These are phyloP conservation scores for Drosophila anceps DNA, from an alignment of 2,888 invertebrate genomes.

Conservation along the genomic window DNA sequence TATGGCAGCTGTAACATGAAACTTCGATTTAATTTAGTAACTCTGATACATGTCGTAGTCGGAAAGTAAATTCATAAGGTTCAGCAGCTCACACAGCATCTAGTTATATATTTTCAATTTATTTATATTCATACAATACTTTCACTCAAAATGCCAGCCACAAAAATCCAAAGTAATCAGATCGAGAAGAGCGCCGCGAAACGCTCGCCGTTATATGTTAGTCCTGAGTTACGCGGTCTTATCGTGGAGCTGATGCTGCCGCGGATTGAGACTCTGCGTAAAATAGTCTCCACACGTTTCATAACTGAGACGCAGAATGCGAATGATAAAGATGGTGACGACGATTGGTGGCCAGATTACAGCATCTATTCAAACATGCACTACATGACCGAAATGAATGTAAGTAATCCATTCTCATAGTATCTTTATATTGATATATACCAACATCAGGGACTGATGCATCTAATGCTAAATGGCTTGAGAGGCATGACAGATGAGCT, in stretches of 20 bases:
- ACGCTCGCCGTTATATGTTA: neutral
- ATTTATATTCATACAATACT: neutral
- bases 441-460: slow-evolving; percentile 24
- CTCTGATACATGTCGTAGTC: neutral
- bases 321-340: neutral
- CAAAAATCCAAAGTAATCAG: slow-evolving; percentile 19
- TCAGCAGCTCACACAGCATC: neutral
- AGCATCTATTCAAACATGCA: slow-evolving; percentile 21
- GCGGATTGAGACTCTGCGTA: slow-evolving; percentile 14
- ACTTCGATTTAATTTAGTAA: neutral
- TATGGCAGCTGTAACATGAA: neutral
- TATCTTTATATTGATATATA: no score
- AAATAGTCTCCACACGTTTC: slow-evolving; percentile 31
- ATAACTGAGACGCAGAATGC: slow-evolving; percentile 12
- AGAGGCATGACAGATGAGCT: slow-evolving; percentile 28
- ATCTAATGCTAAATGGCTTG: slow-evolving; percentile 12
- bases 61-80: neutral
- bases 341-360: slow-evolving; percentile 59
- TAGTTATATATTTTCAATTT: neutral
- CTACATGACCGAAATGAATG: slow-evolving; percentile 56
- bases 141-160: slow-evolving; percentile 20
- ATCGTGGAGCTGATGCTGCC: slow-evolving; percentile 46
- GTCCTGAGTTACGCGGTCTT: slow-evolving; percentile 17
- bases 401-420: slow-evolving; percentile 9
- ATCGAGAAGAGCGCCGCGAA: neutral